Evolutionary conservation across 2,888 invertebrate species (phyloP).

Genomic region (Dasysyrphus tricinctus): DNA sequence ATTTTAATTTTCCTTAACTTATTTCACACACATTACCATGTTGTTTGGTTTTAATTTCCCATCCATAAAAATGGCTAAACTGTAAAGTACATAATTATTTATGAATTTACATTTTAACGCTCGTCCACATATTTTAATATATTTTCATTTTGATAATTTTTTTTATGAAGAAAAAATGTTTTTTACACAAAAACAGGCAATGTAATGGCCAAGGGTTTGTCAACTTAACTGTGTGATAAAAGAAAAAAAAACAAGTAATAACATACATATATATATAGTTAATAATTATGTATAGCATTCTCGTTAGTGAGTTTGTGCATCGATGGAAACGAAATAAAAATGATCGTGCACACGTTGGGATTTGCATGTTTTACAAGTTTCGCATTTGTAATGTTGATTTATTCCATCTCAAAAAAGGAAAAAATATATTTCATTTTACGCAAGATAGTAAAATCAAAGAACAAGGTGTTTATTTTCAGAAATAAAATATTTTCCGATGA

Average conservation of each 20-base stretch:
- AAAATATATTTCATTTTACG: not conserved
- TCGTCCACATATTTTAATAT: constrained; percentile 36
- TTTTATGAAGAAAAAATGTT: not conserved
- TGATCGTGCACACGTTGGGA: constrained; percentile 1
- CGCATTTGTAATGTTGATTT: constrained; percentile 12
- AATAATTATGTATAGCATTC: not conserved
- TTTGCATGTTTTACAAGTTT: constrained; percentile 15
- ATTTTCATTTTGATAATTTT: not conserved
- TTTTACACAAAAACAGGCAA: not conserved
- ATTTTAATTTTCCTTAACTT: constrained; percentile 52
- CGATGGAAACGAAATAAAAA: not conserved
- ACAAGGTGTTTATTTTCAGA: not conserved
- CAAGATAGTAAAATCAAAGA: not conserved
- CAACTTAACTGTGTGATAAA: not conserved
- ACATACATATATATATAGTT: not conserved
- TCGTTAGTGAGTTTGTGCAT: not conserved
- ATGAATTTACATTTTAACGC: constrained; percentile 42
- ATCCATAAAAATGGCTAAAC: constrained; percentile 57
- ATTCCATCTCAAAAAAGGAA: constrained; percentile 5
- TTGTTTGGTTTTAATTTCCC: constrained; percentile 40
- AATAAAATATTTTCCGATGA: not conserved
- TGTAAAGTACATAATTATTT: constrained; percentile 27
- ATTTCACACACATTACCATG: constrained; percentile 40
- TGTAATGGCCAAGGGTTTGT: not conserved
- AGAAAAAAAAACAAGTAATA: not conserved